Conservation (phyloP, 2,888 invertebrate species). For the Cylindroiulus punctatus region DNA sequence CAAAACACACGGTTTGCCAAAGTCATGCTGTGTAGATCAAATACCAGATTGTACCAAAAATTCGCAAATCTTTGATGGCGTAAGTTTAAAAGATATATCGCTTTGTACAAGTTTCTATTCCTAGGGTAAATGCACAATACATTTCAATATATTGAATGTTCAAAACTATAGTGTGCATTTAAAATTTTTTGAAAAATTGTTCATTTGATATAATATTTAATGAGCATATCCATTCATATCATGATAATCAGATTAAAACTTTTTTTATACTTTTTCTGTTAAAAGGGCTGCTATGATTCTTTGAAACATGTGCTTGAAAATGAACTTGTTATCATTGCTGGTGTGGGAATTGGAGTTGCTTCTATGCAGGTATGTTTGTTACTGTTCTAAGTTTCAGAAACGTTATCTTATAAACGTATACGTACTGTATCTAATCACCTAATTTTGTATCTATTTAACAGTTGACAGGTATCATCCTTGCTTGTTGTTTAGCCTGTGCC, state of each 20-base stretch:
- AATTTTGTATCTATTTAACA: background rate
- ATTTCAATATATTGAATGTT: background rate
- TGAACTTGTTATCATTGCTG: conserved; percentile 78
- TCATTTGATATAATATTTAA: no score
- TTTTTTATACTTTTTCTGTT: conserved; percentile 22
- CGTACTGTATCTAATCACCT: no score
- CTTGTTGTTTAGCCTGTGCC: background rate
- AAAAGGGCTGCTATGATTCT: conserved; percentile 26
- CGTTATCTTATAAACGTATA: no score
- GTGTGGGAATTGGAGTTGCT: conserved; percentile 85
- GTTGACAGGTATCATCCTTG: background rate
- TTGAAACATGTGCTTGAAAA: conserved; percentile 71
- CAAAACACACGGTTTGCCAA: background rate
- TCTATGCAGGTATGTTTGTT: conserved; percentile 77
- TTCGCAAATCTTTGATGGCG: background rate
- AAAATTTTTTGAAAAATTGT: no score
- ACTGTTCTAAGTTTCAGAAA: background rate
- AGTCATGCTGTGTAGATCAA: conserved; percentile 2
- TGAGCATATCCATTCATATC: no score
- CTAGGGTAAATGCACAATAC: background rate
- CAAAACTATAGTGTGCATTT: no score
- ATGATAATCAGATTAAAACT: no score
- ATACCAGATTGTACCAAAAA: conserved; percentile 22
- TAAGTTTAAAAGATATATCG: background rate
- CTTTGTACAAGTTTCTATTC: no score